A percentile compares a stretch with the other conserved stretches of the same genome.
Conservation (phyloP, 2,113 vertebrate species). For the Australoheros scitulus region DNA sequence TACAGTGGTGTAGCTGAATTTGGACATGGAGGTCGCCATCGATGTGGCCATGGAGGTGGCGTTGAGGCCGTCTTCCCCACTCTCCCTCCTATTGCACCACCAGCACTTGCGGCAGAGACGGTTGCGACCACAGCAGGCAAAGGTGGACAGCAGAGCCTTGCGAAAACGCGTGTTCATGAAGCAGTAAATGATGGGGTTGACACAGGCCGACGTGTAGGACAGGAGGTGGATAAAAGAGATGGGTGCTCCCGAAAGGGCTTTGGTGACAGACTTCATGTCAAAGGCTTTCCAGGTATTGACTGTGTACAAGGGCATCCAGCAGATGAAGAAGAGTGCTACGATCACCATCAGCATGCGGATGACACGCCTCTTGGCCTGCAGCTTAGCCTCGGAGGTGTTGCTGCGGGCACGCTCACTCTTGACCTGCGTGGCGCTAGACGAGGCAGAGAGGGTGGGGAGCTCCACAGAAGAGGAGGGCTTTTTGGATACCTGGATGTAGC, state of each 20-base stretch:
- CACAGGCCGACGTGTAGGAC: conserved; percentile 87
- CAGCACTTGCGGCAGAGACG: conserved; percentile 53
- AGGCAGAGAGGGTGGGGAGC: conserved; percentile 80
- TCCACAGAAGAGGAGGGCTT: conserved; percentile 78
- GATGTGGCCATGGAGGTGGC: conserved; percentile 78
- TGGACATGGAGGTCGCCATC: conserved; percentile 86
- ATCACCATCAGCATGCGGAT: conserved; percentile 95
- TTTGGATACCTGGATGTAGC: conserved; percentile 87
- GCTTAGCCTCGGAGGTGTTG: conserved; percentile 86
- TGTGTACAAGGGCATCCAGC: conserved; percentile 91
- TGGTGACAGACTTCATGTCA: conserved; percentile 76
- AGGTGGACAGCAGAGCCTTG: conserved; percentile 85
- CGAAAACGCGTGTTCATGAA: conserved; percentile 98
- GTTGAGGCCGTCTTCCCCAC: conserved; percentile 72
- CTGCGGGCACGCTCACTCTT: conserved; percentile 72
- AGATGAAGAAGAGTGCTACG: conserved; percentile 92
- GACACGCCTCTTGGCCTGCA: conserved; percentile 90
- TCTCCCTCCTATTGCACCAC: conserved; percentile 51
- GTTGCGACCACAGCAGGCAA: conserved; percentile 78
- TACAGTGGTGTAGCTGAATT: conserved; percentile 92
- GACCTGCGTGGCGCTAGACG: conserved; percentile 3
- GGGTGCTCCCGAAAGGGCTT: conserved; percentile 84
- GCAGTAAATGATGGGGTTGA: conserved; percentile 97
- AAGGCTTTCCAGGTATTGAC: conserved; percentile 96
- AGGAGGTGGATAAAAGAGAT: conserved; percentile 97